phyloP scores from a whole-genome alignment of 37 sponge, comb jelly and placozoan species.

The Oopsacas minuta region DNA sequence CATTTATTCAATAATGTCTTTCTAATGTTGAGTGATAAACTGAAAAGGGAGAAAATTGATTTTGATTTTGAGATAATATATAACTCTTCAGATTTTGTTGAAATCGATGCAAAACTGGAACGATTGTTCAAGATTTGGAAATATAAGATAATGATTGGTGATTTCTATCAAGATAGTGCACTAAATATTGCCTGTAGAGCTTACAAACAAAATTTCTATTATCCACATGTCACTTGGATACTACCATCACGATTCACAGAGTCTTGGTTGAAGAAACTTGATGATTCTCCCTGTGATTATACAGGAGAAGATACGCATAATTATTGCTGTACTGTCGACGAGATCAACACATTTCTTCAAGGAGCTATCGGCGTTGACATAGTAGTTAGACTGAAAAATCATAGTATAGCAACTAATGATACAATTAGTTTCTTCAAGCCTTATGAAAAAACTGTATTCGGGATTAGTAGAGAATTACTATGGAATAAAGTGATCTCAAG shows the following conservation, averaged over 20 bases:
- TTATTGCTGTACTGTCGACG: background rate
- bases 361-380: background rate
- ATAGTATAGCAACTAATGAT: background rate
- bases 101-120: background rate
- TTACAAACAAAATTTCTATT: background rate
- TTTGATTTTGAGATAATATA: background rate
- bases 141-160: background rate
- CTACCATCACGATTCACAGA: background rate
- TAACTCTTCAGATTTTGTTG: background rate
- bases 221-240: background rate
- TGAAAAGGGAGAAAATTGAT: background rate
- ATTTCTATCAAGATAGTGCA: background rate
- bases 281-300: no score
- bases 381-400: background rate
- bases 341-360: background rate
- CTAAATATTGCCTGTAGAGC: background rate
- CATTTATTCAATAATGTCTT: background rate
- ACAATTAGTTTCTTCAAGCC: background rate
- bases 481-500: background rate
- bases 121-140: background rate
- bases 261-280: background rate
- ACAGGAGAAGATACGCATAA: no score
- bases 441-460: background rate
- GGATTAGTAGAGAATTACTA: background rate
- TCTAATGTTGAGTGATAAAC: background rate